Conservation (phyloP, 1,140 invertebrate genomes). For the Gryllus bimaculatus region DNA sequence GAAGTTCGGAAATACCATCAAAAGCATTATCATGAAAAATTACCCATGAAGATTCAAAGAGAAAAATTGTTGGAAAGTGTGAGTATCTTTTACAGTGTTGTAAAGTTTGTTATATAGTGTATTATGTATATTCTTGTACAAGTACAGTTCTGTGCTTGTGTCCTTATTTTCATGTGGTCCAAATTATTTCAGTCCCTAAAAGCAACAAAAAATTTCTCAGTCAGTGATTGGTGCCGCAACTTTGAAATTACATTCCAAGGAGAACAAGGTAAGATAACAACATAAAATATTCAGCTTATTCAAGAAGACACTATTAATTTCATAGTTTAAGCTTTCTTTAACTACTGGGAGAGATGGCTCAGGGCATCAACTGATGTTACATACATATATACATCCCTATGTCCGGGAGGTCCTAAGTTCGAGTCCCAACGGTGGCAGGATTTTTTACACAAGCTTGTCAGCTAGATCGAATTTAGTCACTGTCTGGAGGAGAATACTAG, state of each 20-base stretch:
- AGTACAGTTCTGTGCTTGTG: background rate
- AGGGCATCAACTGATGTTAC: too few species aligned
- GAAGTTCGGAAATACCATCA: slow-evolving; percentile 79
- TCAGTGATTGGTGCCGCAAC: slow-evolving; percentile 84
- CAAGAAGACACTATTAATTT: too few species aligned
- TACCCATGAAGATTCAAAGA: slow-evolving; percentile 69
- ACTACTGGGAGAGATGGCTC: too few species aligned
- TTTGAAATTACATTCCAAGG: slow-evolving; percentile 87
- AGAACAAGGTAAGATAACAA: slow-evolving; percentile 66
- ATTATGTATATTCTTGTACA: too few species aligned
- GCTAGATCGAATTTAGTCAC: too few species aligned
- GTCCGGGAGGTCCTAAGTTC: too few species aligned
- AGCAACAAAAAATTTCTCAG: slow-evolving; percentile 68
- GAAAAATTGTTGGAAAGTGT: slow-evolving; percentile 71
- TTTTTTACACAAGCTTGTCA: too few species aligned
- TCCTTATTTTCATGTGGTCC: background rate
- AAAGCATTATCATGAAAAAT: slow-evolving; percentile 74
- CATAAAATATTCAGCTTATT: too few species aligned
- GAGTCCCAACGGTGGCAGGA: too few species aligned
- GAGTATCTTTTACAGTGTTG: slow-evolving; percentile 27
- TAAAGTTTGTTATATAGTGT: background rate
- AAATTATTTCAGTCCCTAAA: slow-evolving; percentile 55
- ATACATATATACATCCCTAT: too few species aligned
- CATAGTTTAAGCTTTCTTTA: too few species aligned
- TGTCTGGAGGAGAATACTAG: too few species aligned